A percentile compares a stretch with the other conserved stretches of the same genome.
phyloP scores from a whole-genome alignment of 2,888 invertebrate genomes.

The Pemphredon lugubris region DNA sequence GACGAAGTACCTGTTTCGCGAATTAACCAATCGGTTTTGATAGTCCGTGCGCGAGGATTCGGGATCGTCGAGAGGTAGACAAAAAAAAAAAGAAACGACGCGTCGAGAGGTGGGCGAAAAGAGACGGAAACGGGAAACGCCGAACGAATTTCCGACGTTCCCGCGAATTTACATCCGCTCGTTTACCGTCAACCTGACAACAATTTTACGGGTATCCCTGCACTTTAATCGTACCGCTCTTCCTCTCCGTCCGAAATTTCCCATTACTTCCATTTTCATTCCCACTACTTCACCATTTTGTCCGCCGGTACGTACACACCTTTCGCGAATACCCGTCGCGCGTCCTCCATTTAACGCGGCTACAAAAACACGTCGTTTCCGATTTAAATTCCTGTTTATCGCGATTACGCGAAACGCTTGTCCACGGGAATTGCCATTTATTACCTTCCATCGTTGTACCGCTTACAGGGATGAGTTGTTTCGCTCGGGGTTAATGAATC shows the following conservation, averaged over 20 bases:
- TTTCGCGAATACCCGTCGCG: not conserved
- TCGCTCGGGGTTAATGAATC: no score
- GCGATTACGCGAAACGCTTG: not conserved
- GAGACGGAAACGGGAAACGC: not conserved
- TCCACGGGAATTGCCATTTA: not conserved
- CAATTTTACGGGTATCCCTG: slow-evolving; percentile 26
- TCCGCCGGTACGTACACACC: not conserved
- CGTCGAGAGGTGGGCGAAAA: not conserved
- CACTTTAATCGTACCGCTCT: slow-evolving; percentile 25
- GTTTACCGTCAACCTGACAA: slow-evolving; percentile 5
- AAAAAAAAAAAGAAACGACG: not conserved
- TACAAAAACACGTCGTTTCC: no score
- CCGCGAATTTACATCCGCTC: slow-evolving; percentile 11
- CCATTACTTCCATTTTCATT: not conserved
- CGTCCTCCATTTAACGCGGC: not conserved
- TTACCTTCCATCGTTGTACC: not conserved
- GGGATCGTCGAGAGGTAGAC: not conserved
- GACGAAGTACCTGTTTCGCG: no score
- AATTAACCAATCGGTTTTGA: no score
- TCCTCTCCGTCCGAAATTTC: not conserved
- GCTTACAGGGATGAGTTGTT: no score
- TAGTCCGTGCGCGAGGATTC: no score
- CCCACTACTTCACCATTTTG: not conserved
- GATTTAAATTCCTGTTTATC: not conserved
- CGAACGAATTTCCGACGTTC: slow-evolving; percentile 5